phyloP scores from a whole-genome alignment of 2,113 vertebrate species.

The Elanus axillaris region DNA sequence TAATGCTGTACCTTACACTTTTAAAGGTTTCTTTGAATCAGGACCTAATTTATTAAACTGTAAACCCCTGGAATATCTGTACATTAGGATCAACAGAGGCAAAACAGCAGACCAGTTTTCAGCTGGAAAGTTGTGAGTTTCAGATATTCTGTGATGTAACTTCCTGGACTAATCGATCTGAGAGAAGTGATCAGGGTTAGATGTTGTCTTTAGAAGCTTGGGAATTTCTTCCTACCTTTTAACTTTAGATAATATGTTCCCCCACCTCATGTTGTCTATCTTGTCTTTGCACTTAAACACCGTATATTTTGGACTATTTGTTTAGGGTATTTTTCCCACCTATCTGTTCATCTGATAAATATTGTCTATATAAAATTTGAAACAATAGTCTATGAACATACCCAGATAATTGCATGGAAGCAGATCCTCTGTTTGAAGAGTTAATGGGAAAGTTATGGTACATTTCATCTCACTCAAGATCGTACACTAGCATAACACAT shows the following conservation, averaged over 20 bases:
- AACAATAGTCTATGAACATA: neutral
- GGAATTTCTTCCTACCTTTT: neutral
- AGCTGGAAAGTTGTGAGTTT: neutral
- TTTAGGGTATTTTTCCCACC: rapidly evolving
- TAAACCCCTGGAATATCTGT: neutral
- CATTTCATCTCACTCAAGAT: neutral
- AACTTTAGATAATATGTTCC: neutral
- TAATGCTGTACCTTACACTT: neutral
- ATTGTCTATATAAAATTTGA: neutral
- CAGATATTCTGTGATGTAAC: neutral
- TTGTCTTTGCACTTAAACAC: neutral
- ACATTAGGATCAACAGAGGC: neutral
- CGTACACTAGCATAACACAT: neutral
- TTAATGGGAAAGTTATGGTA: neutral
- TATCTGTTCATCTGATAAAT: neutral
- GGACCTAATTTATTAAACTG: neutral
- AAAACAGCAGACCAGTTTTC: neutral
- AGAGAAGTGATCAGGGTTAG: neutral
- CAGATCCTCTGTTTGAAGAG: neutral
- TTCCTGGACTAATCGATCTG: neutral
- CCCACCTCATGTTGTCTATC: rapidly evolving
- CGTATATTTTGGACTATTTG: neutral
- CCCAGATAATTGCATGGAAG: neutral
- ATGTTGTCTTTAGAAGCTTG: neutral
- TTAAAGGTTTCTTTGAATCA: neutral